Evolutionary conservation across 2,113 vertebrate genomes (phyloP).

Genomic region (Illadopsis cleaveri): DNA sequence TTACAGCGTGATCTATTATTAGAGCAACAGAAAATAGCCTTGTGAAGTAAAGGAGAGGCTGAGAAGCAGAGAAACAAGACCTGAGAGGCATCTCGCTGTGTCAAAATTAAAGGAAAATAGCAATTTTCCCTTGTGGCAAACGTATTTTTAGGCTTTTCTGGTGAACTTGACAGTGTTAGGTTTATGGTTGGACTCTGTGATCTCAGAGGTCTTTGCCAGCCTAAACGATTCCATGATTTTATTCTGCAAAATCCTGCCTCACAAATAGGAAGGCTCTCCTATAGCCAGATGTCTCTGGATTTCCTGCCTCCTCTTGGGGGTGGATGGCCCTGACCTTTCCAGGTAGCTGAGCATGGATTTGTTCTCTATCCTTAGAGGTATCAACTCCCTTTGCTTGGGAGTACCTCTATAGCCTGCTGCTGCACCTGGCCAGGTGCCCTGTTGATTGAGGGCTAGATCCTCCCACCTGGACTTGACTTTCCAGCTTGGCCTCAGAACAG

Average conservation of each 20-base stretch:
- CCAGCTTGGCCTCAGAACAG: not conserved
- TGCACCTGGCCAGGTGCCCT: not conserved
- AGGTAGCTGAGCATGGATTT: not conserved
- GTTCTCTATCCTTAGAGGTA: not conserved
- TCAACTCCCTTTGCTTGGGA: not conserved
- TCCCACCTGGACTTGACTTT: not conserved
- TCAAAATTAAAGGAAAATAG: conserved; percentile 9
- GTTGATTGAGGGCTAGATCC: not conserved
- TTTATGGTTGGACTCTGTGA: not conserved
- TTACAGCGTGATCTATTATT: conserved; percentile 5
- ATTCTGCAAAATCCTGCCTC: not conserved
- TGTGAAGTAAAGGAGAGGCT: conserved; percentile 1
- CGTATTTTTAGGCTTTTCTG: not conserved
- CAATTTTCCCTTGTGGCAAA: not conserved
- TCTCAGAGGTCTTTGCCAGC: not conserved
- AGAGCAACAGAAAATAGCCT: conserved; percentile 48
- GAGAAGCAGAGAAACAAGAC: not conserved
- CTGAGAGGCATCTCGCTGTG: not conserved
- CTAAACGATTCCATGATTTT: not conserved
- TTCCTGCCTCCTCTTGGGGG: not conserved
- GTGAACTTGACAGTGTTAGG: not conserved
- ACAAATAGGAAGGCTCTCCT: not conserved
- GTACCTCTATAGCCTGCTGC: not conserved
- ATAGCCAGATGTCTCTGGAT: not conserved
- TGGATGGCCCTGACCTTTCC: not conserved